Evolutionary conservation across 2,113 vertebrate species (phyloP), one percentile per base, ranked within the genome.

Genomic region (Ranitomeya variabilis): DNA sequence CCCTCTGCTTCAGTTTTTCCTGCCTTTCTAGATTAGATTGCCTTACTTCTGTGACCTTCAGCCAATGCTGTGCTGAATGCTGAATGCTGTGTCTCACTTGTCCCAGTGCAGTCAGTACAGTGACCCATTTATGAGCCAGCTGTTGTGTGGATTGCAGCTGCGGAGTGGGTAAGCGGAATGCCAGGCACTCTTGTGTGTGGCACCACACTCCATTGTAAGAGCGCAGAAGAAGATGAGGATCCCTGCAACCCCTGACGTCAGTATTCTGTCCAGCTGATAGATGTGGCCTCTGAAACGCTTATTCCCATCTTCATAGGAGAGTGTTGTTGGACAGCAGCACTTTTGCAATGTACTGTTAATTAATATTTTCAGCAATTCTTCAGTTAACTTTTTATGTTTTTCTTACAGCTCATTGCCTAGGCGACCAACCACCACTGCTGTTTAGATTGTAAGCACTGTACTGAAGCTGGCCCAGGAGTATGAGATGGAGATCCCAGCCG

Each of bases 81-180:
- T 93, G 91, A 93, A 93, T 90, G 85, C 79, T 91, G 45, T 91
- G 21, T 90, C 93, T 93, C 91, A 91, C 78, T 91, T 82, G 62
- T 92, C 91, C 90, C 92, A 93, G 71, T 86, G 67, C 26, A 31
- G 37, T 90, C 21, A 73, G 91, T 90, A 91, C 87, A 93, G 92
- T 79, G 15, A 55, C 84, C 89, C 91, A 91, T 94, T 93, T 93
- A 94, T 92, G 87, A 94, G 90, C 91, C 94, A 95, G 93, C 93
- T 95, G 93, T 93, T 92, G 90, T 90, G 87, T 86, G n/a, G 0
- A 23, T 0, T 5, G 92, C 95, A 96, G 95, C 95, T 95, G 94
- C 91, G 77, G 91, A 16, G 4, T 84, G 57, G 87, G 89, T 85
- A 89, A 90, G 69, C 88, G 92, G 91, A 93, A 92, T 93, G 89